These are phyloP conservation scores for Python bivittatus DNA, from an alignment of 2,113 vertebrate species.

Conservation along the genomic window DNA sequence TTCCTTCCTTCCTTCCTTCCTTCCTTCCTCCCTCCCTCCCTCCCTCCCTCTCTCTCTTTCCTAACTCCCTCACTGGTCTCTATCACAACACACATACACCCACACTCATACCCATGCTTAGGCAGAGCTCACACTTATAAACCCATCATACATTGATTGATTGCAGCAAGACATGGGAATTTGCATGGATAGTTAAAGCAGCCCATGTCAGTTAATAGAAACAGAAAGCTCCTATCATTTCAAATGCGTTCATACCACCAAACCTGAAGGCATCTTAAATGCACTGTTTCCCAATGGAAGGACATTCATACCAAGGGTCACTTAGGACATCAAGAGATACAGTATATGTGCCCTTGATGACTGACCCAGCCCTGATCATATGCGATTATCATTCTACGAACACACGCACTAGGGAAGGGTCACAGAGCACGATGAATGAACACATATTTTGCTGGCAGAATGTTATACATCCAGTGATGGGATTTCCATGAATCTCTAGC, in stretches of 20 bases:
- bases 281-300: not conserved
- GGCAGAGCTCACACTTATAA: not conserved
- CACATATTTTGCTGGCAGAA: not conserved
- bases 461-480: not conserved
- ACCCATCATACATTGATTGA: not conserved
- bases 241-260: too few species aligned
- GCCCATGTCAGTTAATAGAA: not conserved
- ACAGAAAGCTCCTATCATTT: not conserved
- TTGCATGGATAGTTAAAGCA: not conserved
- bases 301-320: not conserved
- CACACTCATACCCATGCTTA: not conserved
- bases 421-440: not conserved
- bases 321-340: not conserved
- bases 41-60: not conserved
- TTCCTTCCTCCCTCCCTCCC: too few species aligned
- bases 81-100: not conserved
- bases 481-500: not conserved
- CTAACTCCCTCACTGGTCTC: not conserved
- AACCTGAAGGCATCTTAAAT: not conserved
- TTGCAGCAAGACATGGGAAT: not conserved
- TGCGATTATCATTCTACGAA: not conserved
- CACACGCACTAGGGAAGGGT: not conserved
- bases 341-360: not conserved
- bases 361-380: not conserved
- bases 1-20: not conserved